These are phyloP conservation scores for Bostrychus sinensis DNA, from an alignment of 2,113 vertebrate genomes.

Conservation along the genomic window DNA sequence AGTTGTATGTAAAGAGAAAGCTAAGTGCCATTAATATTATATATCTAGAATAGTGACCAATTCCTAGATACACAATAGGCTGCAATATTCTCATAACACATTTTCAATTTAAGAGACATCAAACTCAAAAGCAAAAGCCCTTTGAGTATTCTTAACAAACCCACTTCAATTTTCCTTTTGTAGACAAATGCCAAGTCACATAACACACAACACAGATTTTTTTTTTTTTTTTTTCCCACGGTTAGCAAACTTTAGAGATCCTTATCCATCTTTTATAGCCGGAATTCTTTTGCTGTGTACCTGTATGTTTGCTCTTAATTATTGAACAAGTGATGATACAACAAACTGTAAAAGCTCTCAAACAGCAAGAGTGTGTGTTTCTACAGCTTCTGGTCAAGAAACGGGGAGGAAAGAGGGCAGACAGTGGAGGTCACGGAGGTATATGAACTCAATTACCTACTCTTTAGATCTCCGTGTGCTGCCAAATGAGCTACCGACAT, in stretches of 20 bases:
- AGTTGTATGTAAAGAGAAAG: too few relatives aligned
- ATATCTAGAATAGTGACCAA: too few relatives aligned
- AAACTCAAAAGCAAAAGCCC: too few relatives aligned
- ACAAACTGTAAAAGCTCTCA: slow-evolving; percentile 15
- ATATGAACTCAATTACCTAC: slow-evolving; percentile 61
- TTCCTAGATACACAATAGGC: too few relatives aligned
- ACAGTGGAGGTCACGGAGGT: slow-evolving; percentile 31
- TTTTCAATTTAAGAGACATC: too few relatives aligned
- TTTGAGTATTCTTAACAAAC: too few relatives aligned
- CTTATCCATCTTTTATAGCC: slow-evolving; percentile 7
- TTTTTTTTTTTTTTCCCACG: slow-evolving; percentile 1
- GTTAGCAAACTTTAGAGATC: background rate
- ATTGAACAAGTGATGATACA: background rate
- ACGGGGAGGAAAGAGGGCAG: slow-evolving; percentile 5
- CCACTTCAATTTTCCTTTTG: background rate
- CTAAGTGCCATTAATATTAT: too few relatives aligned
- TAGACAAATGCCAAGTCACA: background rate
- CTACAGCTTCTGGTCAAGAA: slow-evolving; percentile 15
- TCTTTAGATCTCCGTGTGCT: slow-evolving; percentile 29
- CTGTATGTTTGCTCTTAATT: background rate
- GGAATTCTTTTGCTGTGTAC: background rate
- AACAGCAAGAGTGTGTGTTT: slow-evolving; percentile 3
- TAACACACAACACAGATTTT: slow-evolving; percentile 6
- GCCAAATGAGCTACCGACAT: slow-evolving; percentile 49
- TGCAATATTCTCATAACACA: too few relatives aligned